Evolutionary conservation across 2,888 invertebrate genomes (phyloP).

Genomic region (Cacoxenus indagator): DNA sequence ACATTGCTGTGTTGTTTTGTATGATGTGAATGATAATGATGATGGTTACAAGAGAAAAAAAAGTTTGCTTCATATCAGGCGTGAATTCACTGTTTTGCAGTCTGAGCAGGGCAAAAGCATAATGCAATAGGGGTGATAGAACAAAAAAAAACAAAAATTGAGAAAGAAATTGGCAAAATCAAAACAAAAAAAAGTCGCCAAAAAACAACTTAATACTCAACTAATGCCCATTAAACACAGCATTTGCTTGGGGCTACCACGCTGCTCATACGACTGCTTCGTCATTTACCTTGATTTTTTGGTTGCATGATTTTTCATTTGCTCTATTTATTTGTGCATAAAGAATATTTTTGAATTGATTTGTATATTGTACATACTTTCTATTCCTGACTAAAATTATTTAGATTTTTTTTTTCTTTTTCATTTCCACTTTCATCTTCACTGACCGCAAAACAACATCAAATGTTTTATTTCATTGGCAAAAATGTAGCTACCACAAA

Average conservation of each 20-base stretch:
- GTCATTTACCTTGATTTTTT: slow-evolving; percentile 56
- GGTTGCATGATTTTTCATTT: slow-evolving; percentile 56
- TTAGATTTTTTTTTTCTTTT: slow-evolving; percentile 7
- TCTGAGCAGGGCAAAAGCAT: not conserved
- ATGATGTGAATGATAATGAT: not conserved
- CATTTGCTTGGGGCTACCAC: slow-evolving; percentile 42
- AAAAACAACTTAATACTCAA: slow-evolving; percentile 62
- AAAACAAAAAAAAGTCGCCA: slow-evolving; percentile 28
- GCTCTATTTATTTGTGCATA: slow-evolving; percentile 25
- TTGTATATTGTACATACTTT: slow-evolving; percentile 21
- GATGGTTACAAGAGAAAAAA: slow-evolving; percentile 10
- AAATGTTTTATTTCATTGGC: too few relatives aligned
- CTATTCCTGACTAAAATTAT: not conserved
- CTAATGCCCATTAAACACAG: slow-evolving; percentile 65
- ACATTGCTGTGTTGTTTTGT: not conserved
- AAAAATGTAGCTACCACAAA: too few relatives aligned
- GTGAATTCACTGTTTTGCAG: not conserved
- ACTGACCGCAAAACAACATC: too few relatives aligned
- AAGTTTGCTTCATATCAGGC: slow-evolving; percentile 16
- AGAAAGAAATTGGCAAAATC: not conserved
- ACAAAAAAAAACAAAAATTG: not conserved
- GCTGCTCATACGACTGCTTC: not conserved
- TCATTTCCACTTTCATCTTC: too few relatives aligned
- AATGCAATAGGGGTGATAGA: not conserved
- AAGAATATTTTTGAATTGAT: not conserved